Evolutionary conservation across 2,888 invertebrate genomes (phyloP), one percentile per base, ranked within the genome.

Genomic region (Ashinkailepas kermadecensis): DNA sequence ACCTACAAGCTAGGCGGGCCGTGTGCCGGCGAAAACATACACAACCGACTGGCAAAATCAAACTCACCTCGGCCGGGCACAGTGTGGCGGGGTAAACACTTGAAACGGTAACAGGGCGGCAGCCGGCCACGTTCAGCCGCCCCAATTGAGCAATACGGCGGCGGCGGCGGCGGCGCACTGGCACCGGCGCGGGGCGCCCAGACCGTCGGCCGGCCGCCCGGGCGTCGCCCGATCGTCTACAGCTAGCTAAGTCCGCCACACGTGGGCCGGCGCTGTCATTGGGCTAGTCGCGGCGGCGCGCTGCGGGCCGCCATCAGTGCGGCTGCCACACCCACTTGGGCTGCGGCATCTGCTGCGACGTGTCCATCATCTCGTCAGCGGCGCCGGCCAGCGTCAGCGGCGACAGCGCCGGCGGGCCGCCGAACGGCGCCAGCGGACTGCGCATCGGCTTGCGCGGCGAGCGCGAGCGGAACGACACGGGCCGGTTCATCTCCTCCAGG

Each of bases 401-500:
- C 78, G 78, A 58, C 57, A 57, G 78, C 78, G 39, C 21, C 78
- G 23, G 64, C 62, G 13, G 39, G 7, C 59, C 15, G 59, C 59
- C 59, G 59, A 59, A 59, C 59, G 59, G 11, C 59, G 59, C 59
- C 59, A 54, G 15, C 70, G 39, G 70, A 21, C 74, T 18, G 56
- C 74, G 74, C 79, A 23, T 11, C 23, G n/a, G 58, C 79, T 79
- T 79, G 23, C 79, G 58, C 25, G 79, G 79, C 79, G 79, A 79
- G 23, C 79, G 79, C 12, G 80, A 6, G 81, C 80, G 80, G 58
- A 78, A 54, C 70, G 81, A 59, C 58, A 78, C 78, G 18, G 80
- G 57, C 67, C 80, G 67, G 62, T 80, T 58, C 82, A 84, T 83
- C 70, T 84, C 89, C 84, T 89, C 89, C 87, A 99, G 90, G 83